Evolutionary conservation across 2,113 vertebrate genomes (phyloP).

Genomic region (Camelus bactrianus): DNA sequence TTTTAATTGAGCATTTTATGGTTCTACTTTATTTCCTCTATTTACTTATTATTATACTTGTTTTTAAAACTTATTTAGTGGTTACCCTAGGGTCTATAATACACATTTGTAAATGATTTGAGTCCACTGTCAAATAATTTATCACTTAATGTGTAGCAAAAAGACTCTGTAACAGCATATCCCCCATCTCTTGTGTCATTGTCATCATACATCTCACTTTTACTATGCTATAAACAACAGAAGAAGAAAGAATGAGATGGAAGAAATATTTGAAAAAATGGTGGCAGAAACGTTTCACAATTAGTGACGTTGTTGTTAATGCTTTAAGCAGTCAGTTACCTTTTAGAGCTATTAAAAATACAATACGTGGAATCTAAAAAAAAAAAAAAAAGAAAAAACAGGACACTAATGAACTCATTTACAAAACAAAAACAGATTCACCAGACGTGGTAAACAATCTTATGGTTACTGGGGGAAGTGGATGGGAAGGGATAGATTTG

Average conservation of each 20-base stretch:
- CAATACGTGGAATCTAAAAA: neutral
- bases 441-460: too few species aligned
- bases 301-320: neutral
- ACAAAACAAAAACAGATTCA: too few species aligned
- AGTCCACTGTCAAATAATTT: neutral
- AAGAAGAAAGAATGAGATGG: neutral
- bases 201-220: neutral
- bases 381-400: too few species aligned
- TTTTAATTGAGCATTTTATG: neutral
- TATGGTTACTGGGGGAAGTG: too few species aligned
- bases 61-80: neutral
- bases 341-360: conserved; percentile 33
- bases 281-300: neutral
- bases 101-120: conserved; percentile 9
- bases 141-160: neutral
- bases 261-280: conserved; percentile 34
- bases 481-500: too few species aligned
- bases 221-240: neutral
- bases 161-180: neutral
- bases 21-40: neutral
- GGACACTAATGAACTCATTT: too few species aligned
- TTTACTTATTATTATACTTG: neutral
- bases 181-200: neutral
- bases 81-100: neutral
- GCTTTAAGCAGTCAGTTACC: conserved; percentile 33